Evolutionary conservation across 2,797 vertebrate species (phyloP).

Genomic region (Helostoma temminkii): DNA sequence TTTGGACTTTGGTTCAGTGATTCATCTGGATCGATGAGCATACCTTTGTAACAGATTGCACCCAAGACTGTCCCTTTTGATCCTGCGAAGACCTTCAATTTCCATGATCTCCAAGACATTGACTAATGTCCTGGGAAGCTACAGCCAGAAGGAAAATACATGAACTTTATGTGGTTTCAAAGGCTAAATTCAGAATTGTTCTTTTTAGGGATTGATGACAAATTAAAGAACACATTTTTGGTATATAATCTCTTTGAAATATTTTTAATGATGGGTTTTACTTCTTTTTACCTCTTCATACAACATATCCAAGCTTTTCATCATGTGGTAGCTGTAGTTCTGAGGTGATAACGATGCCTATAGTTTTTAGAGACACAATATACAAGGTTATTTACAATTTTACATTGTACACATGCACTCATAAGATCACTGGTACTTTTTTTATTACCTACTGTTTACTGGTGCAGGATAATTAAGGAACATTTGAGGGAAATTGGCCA

Average conservation of each 20-base stretch:
- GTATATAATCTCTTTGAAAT: not conserved
- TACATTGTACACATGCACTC: not conserved
- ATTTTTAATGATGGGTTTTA: not conserved
- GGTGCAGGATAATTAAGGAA: slow-evolving; percentile 12
- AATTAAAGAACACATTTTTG: not conserved
- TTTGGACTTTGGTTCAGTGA: slow-evolving; percentile 7
- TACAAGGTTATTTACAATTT: slow-evolving; percentile 8
- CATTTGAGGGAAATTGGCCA: slow-evolving; percentile 8
- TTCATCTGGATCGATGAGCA: slow-evolving; percentile 46
- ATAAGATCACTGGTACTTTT: not conserved
- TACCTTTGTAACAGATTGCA: slow-evolving; percentile 85
- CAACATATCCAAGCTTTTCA: slow-evolving; percentile 86
- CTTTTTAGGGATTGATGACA: not conserved
- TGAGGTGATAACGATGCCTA: slow-evolving; percentile 83
- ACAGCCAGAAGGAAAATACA: not conserved
- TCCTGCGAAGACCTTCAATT: slow-evolving; percentile 83
- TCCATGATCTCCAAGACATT: slow-evolving; percentile 90
- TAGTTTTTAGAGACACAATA: slow-evolving; percentile 31
- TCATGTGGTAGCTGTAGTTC: slow-evolving; percentile 86
- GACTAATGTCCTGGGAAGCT: slow-evolving; percentile 92
- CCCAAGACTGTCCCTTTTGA: slow-evolving; percentile 78
- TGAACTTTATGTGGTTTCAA: not conserved
- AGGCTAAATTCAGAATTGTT: not conserved
- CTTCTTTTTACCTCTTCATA: slow-evolving; percentile 85
- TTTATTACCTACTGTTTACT: slow-evolving; percentile 1